Percentiles rank a stretch among this genome's conserved stretches.
Conservation (phyloP, 2,888 invertebrate genomes). For the Nomada goodeniana region DNA sequence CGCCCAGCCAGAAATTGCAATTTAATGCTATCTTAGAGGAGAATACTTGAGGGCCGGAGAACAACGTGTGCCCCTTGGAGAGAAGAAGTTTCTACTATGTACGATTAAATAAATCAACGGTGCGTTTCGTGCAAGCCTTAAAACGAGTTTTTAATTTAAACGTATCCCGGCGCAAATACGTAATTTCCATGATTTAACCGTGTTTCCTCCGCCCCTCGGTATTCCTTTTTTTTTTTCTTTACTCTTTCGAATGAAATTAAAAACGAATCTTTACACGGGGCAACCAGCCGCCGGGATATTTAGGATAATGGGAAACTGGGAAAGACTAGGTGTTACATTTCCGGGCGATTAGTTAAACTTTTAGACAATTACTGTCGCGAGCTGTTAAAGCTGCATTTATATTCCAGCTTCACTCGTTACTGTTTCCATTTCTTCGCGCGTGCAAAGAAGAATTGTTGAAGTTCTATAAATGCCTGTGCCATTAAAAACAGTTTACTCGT, state of each 20-base stretch:
- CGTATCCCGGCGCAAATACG: slow-evolving; percentile 61
- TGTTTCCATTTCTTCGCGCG: background rate
- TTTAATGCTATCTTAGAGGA: background rate
- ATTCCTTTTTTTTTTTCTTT: slow-evolving; percentile 11
- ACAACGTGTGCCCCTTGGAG: slow-evolving; percentile 15
- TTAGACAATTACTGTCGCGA: background rate
- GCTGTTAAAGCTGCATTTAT: background rate
- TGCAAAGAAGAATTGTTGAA: background rate
- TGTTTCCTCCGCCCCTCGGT: background rate
- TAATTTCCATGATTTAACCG: slow-evolving; percentile 63
- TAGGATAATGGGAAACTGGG: slow-evolving; percentile 39
- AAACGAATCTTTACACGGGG: slow-evolving; percentile 54
- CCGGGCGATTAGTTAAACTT: slow-evolving; percentile 60
- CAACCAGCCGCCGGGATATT: slow-evolving; percentile 35
- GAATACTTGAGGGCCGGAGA: slow-evolving; percentile 5
- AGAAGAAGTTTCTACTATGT: slow-evolving; percentile 44
- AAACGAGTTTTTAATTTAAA: slow-evolving; percentile 66
- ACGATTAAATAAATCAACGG: slow-evolving; percentile 57
- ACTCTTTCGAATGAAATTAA: slow-evolving; percentile 46
- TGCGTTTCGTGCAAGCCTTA: slow-evolving; percentile 53
- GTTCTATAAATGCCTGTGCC: no score
- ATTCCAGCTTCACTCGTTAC: background rate
- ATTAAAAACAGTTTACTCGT: no score
- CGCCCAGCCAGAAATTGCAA: background rate
- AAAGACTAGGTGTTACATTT: slow-evolving; percentile 48